Conservation (phyloP, 2,113 vertebrate species). For the Tenebrosternarchus preto region DNA sequence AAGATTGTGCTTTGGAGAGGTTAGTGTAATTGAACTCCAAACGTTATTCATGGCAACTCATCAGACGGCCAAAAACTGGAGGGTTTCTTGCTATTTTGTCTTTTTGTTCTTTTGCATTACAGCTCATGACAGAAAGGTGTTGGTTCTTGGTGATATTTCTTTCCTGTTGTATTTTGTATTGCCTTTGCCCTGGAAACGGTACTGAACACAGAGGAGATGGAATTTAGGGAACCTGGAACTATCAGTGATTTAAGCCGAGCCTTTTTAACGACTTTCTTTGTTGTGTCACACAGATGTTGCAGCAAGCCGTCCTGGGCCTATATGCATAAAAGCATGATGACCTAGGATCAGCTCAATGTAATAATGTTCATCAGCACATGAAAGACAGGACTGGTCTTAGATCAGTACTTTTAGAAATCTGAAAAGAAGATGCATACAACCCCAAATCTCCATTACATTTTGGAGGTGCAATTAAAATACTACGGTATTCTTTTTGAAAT, state of each 20-base stretch:
- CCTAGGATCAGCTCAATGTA: conserved; percentile 2
- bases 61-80: conserved; percentile 85
- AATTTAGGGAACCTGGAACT: conserved; percentile 52
- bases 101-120: conserved; percentile 64
- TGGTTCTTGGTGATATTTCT: conserved; percentile 72
- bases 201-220: conserved; percentile 49
- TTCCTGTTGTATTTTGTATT: conserved; percentile 54
- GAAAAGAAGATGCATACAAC: neutral
- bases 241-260: conserved; percentile 76
- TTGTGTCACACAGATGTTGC: conserved; percentile 31
- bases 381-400: neutral
- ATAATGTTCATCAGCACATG: neutral
- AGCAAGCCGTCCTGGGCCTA: conserved; percentile 36
- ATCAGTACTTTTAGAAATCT: neutral
- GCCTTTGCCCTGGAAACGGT: conserved; percentile 51
- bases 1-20: conserved; percentile 91
- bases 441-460: conserved; percentile 5
- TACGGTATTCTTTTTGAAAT: neutral
- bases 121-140: conserved; percentile 86
- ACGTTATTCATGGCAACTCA: conserved; percentile 82
- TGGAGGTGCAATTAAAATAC: conserved; percentile 32
- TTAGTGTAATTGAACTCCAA: conserved; percentile 88
- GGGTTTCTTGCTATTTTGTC: conserved; percentile 75
- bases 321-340: neutral
- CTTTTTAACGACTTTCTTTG: conserved; percentile 13